Conservation (phyloP, 2,888 invertebrate species). For the Nesidiocoris tenuis region DNA sequence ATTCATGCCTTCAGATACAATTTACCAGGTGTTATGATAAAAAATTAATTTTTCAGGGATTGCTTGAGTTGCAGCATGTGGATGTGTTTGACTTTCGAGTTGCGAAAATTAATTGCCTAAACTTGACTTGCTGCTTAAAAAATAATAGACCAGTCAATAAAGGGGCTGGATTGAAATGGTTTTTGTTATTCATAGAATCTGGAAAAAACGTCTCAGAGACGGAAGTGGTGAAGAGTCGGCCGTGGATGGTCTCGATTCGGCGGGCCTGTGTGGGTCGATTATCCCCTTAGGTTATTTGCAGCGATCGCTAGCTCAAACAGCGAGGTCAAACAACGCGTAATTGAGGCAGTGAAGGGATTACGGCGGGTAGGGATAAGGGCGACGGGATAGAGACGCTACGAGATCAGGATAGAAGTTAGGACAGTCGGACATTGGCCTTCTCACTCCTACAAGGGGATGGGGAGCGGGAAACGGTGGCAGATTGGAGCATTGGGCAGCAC, state of each 20-base stretch:
- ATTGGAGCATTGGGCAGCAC: not conserved
- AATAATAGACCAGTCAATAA: too few relatives aligned
- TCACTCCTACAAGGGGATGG: not conserved
- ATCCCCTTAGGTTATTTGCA: constrained; percentile 34
- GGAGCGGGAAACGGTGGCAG: not conserved
- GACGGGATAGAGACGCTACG: not conserved
- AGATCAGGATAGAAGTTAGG: not conserved
- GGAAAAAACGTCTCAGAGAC: too few relatives aligned
- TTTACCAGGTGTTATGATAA: too few relatives aligned
- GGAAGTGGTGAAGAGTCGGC: too few relatives aligned
- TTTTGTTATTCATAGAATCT: too few relatives aligned
- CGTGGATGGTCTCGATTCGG: not conserved
- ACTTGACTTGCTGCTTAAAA: too few relatives aligned
- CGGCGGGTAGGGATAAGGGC: not conserved
- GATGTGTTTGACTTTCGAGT: too few relatives aligned
- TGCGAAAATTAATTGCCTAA: too few relatives aligned
- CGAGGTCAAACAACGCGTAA: constrained; percentile 33
- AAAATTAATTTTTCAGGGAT: too few relatives aligned
- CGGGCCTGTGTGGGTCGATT: constrained; percentile 16
- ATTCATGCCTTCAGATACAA: too few relatives aligned
- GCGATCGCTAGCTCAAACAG: constrained; percentile 33
- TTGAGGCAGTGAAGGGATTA: constrained; percentile 20
- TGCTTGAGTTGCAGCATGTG: too few relatives aligned
- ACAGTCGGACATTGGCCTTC: not conserved
- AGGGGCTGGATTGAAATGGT: too few relatives aligned